phyloP scores from a whole-genome alignment of 2,113 vertebrate species.

The Ophiodon elongatus region DNA sequence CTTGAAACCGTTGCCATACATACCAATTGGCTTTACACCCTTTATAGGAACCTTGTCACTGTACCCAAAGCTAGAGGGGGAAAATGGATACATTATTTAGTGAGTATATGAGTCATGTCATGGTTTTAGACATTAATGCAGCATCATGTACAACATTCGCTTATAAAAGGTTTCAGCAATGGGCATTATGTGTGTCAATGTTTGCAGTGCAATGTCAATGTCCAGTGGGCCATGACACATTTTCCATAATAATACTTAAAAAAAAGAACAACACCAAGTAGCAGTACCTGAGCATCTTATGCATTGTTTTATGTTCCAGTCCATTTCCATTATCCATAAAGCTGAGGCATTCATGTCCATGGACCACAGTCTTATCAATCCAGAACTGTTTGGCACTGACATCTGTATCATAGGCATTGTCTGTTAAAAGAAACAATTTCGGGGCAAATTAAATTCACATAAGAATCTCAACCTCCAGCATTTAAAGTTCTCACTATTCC shows the following conservation, averaged over 20 bases:
- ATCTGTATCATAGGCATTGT: conserved; percentile 97
- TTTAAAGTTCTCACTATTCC: background rate
- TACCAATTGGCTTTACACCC: conserved; percentile 89
- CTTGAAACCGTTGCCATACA: conserved; percentile 98
- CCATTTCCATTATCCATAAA: conserved; percentile 96
- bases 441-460: background rate
- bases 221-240: too few species aligned
- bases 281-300: conserved; percentile 95
- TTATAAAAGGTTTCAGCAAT: background rate
- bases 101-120: background rate
- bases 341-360: conserved; percentile 85
- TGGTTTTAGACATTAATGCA: background rate
- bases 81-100: background rate
- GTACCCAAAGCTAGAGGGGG: conserved; percentile 91
- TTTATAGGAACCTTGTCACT: conserved; percentile 92
- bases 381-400: conserved; percentile 94
- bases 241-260: background rate
- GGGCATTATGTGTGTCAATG: background rate
- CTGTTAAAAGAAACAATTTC: conserved; percentile 70
- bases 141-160: background rate
- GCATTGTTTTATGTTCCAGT: conserved; percentile 89
- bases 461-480: background rate
- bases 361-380: conserved; percentile 94
- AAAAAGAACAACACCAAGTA: background rate
- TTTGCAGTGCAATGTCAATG: background rate